Conservation (phyloP, 1,140 invertebrate species). For the Heliconius melpomene region DNA sequence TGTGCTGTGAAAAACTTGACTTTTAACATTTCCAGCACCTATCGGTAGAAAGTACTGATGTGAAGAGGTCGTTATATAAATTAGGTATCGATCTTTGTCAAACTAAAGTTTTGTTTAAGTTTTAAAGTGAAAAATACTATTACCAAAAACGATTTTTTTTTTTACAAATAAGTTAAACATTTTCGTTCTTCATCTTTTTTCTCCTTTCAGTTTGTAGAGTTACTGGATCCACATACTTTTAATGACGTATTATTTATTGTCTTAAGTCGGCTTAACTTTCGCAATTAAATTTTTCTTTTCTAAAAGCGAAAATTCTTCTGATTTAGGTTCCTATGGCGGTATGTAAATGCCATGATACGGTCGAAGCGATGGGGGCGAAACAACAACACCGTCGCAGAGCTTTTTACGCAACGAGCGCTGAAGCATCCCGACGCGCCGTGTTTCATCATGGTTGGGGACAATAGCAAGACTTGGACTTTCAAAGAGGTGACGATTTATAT, state of each 20-base stretch:
- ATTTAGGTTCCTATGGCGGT: slow-evolving; percentile 82
- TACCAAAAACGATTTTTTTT: no score
- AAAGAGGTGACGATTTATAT: slow-evolving; percentile 77
- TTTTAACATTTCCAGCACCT: neutral
- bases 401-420: slow-evolving; percentile 82
- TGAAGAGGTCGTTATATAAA: neutral
- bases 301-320: neutral
- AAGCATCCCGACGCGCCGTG: slow-evolving; percentile 83
- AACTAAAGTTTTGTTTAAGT: neutral
- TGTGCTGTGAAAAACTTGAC: neutral
- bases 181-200: no score
- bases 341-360: slow-evolving; percentile 76
- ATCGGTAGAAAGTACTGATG: neutral
- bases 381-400: slow-evolving; percentile 82
- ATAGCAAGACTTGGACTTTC: slow-evolving; percentile 85
- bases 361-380: slow-evolving; percentile 80
- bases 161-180: no score
- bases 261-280: no score
- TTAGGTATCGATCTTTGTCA: neutral
- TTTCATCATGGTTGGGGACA: slow-evolving; percentile 85
- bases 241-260: no score
- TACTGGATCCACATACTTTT: no score
- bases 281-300: no score
- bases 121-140: no score
- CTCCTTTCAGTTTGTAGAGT: no score